Base-by-base conservation (phyloP, 1,140 invertebrate species). In the Atta texana region DNA sequence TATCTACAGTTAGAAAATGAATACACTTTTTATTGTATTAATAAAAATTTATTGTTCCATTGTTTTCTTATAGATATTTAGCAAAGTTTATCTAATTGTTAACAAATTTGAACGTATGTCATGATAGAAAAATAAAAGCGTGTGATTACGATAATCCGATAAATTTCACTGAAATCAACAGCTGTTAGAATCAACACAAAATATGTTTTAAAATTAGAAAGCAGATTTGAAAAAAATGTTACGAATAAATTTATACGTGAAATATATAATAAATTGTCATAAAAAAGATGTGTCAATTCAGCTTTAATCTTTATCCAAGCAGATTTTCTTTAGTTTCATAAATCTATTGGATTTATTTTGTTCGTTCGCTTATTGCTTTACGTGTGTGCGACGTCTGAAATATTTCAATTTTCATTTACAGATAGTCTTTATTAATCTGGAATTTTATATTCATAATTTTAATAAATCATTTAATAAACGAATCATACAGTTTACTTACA, bases 301-400 rank as follows among this genome's bases (percentile, higher is more conserved):
- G 24, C 49, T 80, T 80, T 80, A 69, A 80, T n/a, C 77, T 80
- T 80, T 80, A 80, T 68, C n/a, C 21, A n/a, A 2, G 1, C 49
- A 68, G 14, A 69, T 14, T 31, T 21, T 69, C 39, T 68, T 80
- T 24, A 24, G 24, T 68, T 69, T 39, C 24, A 80, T 59, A 21
- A 68, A 80, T 8, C 63, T 57, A 69, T 57, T 39, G 49, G 49
- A 80, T 80, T 55, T 68, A 69, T 55, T 68, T 80, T 80, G 7
- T 18, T 39, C 44, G 4, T 57, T 80, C n/a, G 5, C 49, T 49
- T 39, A 18, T 31, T n/a, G n/a, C n/a, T n/a, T n/a, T 31, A 24
- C 5, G 7, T 69, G 64, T 14, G 31, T 28, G 21, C 24, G 21
- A 69, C 21, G 14, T 81, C 16, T 71, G 16, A 81, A 59, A 71